These are phyloP conservation scores for roundworm (Caenorhabditis elegans) DNA, from an alignment of 1,140 invertebrate species.

Conservation along the genomic window WBcel235 BX284606.5:4635001-4635500, in stretches of 20 bases:
- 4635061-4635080: slow-evolving; percentile 55
- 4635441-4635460: slow-evolving; percentile 50
- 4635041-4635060: background rate
- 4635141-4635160: slow-evolving; percentile 49
- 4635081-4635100: slow-evolving; percentile 52
- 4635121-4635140: slow-evolving; percentile 51
- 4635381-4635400: slow-evolving; percentile 49
- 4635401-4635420: slow-evolving; percentile 33
- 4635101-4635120: slow-evolving; percentile 49
- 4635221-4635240: background rate
- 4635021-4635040: no score
- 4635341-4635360: slow-evolving; percentile 54
- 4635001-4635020: slow-evolving; percentile 53
- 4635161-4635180: slow-evolving; percentile 49
- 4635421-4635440: background rate
- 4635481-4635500: slow-evolving; percentile 48
- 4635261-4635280: background rate
- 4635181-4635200: slow-evolving; percentile 47
- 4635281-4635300: background rate
- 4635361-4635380: slow-evolving; percentile 53
- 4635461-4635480: slow-evolving; percentile 52
- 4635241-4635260: background rate
- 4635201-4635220: background rate
- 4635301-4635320: slow-evolving; percentile 53
- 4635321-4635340: slow-evolving; percentile 52